A percentile compares a stretch with the other conserved stretches of the same genome.
Conservation (phyloP, 1,140 invertebrate genomes). For the Onthophagus taurus region DNA sequence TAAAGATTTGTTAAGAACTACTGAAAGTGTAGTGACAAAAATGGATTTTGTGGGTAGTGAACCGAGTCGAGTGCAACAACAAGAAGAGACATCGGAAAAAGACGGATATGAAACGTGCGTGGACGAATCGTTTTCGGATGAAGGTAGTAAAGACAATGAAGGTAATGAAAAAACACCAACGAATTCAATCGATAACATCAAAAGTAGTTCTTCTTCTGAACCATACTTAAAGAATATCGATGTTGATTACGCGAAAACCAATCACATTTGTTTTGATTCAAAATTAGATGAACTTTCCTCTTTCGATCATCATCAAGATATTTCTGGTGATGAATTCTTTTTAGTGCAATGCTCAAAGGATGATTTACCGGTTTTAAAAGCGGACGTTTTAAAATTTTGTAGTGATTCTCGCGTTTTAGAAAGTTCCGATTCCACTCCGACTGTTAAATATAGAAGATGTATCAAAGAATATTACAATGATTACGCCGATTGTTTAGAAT, state of each 20-base stretch:
- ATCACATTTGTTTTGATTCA: conserved; percentile 25
- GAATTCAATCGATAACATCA: conserved; percentile 25
- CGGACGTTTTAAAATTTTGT: conserved; percentile 24
- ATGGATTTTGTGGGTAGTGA: background rate
- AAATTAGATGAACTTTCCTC: conserved; percentile 26
- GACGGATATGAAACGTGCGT: conserved; percentile 34
- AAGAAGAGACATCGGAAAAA: conserved; percentile 17
- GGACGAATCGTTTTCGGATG: conserved; percentile 33
- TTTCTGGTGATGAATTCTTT: conserved; percentile 33
- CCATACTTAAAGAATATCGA: conserved; percentile 18
- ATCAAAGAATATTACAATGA: conserved; percentile 37
- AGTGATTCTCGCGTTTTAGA: conserved; percentile 29
- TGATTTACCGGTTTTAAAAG: background rate
- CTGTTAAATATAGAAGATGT: conserved; percentile 15
- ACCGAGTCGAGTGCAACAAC: background rate
- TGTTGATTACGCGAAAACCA: conserved; percentile 10
- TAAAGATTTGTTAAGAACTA: too few species aligned
- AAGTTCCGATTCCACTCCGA: conserved; percentile 12
- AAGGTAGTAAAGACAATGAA: conserved; percentile 14
- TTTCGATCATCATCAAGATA: conserved; percentile 26
- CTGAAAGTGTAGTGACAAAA: background rate
- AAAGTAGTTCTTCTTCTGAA: conserved; percentile 18
- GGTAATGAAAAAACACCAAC: conserved; percentile 27
- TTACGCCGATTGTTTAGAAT: conserved; percentile 34
- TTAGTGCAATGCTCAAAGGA: conserved; percentile 28